Conservation (phyloP, 2,113 vertebrate species). For the Formicarius rufipectus region DNA sequence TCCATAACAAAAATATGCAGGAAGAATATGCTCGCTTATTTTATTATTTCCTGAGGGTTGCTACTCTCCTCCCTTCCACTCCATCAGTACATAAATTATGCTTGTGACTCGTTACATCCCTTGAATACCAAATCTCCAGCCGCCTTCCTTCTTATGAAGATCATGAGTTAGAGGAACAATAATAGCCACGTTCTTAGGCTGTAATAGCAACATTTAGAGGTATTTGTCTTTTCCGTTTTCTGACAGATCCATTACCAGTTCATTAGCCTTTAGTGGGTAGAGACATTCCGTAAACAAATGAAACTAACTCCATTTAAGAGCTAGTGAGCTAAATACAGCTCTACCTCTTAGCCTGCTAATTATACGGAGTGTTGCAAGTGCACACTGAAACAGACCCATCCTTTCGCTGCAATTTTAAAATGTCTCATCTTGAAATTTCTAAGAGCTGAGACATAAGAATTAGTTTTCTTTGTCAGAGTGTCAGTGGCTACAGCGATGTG, state of each 20-base stretch:
- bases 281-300: constrained; percentile 65
- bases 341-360: constrained; percentile 49
- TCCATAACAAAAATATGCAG: neutral
- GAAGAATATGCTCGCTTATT: constrained; percentile 1
- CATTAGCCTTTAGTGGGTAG: constrained; percentile 68
- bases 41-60: constrained; percentile 19
- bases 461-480: neutral
- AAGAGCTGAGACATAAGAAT: neutral
- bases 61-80: constrained; percentile 19
- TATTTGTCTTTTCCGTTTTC: constrained; percentile 53
- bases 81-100: constrained; percentile 34
- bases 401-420: neutral
- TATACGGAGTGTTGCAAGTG: neutral
- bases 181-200: constrained; percentile 28
- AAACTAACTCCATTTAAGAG: constrained; percentile 63
- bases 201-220: constrained; percentile 53
- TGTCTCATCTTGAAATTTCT: neutral
- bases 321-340: constrained; percentile 58
- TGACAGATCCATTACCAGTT: constrained; percentile 61
- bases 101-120: neutral
- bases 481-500: neutral
- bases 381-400: neutral
- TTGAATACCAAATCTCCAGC: constrained; percentile 29
- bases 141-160: neutral
- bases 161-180: constrained; percentile 25